Percentiles rank a stretch among this genome's conserved stretches.
Conservation (phyloP, 2,888 invertebrate species). For the Plebejus argus region DNA sequence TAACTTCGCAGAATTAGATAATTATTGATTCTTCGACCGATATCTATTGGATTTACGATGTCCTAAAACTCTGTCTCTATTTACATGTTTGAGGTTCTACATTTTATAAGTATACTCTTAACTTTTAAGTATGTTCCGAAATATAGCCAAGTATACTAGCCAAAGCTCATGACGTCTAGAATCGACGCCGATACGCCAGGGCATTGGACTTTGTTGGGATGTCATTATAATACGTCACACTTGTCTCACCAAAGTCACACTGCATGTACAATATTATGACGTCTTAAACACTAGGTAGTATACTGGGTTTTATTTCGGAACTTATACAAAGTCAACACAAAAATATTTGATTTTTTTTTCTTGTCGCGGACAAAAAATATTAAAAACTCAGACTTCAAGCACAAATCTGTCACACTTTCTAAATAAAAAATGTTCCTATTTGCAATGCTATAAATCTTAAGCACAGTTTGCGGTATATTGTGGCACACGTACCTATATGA, state of each 20-base stretch:
- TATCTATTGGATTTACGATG: conserved; percentile 40
- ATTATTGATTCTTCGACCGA: conserved; percentile 66
- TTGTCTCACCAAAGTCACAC: neutral
- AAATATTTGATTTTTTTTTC: neutral
- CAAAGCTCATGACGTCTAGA: neutral
- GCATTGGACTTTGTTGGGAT: neutral
- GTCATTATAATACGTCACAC: neutral
- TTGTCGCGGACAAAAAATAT: neutral
- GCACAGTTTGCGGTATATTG: conserved; percentile 17
- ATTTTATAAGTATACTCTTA: neutral
- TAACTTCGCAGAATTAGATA: conserved; percentile 70
- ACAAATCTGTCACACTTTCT: neutral
- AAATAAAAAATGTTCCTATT: conserved; percentile 12
- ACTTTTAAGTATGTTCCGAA: neutral
- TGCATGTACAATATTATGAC: neutral
- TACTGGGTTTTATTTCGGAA: neutral
- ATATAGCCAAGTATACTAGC: neutral
- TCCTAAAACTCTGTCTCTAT: conserved; percentile 1
- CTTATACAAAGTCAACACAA: neutral
- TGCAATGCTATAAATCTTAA: neutral
- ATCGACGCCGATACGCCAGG: neutral
- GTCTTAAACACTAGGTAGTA: neutral
- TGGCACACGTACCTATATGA: neutral
- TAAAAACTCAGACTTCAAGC: neutral
- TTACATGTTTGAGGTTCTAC: neutral